Conservation (phyloP, 92 coral and sea anemone species). For the Montipora capitata region DNA sequence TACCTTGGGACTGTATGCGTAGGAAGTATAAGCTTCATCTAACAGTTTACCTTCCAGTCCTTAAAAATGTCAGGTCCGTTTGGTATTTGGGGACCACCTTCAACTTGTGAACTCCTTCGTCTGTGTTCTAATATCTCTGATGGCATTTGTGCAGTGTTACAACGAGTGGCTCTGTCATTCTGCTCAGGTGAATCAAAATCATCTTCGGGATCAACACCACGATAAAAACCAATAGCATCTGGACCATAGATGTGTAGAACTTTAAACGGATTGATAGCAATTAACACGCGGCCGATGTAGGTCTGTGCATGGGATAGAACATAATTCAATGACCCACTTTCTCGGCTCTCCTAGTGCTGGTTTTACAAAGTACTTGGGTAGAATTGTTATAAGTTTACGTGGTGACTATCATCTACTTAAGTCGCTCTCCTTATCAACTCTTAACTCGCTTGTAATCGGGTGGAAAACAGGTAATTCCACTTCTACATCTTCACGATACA, state of each 20-base stretch:
- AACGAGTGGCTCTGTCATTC: conserved; percentile 50
- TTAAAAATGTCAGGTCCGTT: neutral
- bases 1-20: too few relatives aligned
- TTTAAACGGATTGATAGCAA: conserved; percentile 94
- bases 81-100: neutral
- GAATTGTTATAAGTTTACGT: too few relatives aligned
- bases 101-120: conserved; percentile 30
- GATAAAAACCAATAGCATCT: conserved; percentile 78
- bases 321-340: neutral
- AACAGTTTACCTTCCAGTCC: conserved; percentile 11
- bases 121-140: conserved; percentile 30
- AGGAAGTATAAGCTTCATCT: too few relatives aligned
- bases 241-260: conserved; percentile 78
- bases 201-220: conserved; percentile 36
- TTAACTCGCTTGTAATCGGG: too few relatives aligned
- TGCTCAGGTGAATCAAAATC: conserved; percentile 16
- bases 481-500: too few relatives aligned
- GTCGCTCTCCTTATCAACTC: too few relatives aligned
- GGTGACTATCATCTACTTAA: too few relatives aligned
- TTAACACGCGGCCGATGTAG: conserved; percentile 94
- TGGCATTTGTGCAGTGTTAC: conserved; percentile 51
- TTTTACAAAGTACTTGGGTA: too few relatives aligned
- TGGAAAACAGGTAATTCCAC: too few relatives aligned
- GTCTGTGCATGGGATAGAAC: conserved; percentile 58
- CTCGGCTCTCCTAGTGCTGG: too few relatives aligned